Conservation (phyloP, 64 coral and sea anemone genomes). For the Hydrozoanthus tunicans region DNA sequence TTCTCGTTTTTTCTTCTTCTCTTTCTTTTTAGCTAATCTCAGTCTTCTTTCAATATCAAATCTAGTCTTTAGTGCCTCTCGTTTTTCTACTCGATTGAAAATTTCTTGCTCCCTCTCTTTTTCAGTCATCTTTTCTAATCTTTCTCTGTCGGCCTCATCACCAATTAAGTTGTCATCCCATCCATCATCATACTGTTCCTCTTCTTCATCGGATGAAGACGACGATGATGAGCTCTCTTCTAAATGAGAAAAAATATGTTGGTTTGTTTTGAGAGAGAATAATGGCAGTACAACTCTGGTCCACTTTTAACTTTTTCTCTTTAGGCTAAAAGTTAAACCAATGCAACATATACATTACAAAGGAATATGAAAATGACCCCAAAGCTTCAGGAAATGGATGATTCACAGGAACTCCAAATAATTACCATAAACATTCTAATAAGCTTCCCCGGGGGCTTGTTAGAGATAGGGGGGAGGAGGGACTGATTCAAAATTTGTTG, state of each 20-base stretch:
- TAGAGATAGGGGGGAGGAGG: no score
- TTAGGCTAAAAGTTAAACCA: no score
- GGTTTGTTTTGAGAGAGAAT: no score
- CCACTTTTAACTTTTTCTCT: no score
- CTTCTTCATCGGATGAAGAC: slow-evolving; percentile 90
- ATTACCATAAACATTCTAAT: no score
- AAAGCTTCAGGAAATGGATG: no score
- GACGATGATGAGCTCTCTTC: slow-evolving; percentile 80
- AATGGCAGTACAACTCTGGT: no score
- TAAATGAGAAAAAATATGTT: background rate
- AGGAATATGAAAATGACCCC: no score
- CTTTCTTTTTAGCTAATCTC: slow-evolving; percentile 85
- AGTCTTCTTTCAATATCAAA: slow-evolving; percentile 97
- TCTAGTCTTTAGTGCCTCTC: slow-evolving; percentile 96
- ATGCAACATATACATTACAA: no score
- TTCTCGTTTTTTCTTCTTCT: slow-evolving; percentile 90
- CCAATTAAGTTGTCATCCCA: slow-evolving; percentile 96
- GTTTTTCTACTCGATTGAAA: slow-evolving; percentile 92
- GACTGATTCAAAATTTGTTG: no score
- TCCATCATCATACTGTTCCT: slow-evolving; percentile 96
- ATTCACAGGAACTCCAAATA: no score
- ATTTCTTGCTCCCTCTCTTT: slow-evolving; percentile 95
- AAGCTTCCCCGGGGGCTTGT: no score
- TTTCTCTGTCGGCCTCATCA: slow-evolving; percentile 92
- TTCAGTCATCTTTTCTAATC: slow-evolving; percentile 98